Conservation (phyloP, 2,797 vertebrate species). For the Tenualosa thibaudeaui region DNA sequence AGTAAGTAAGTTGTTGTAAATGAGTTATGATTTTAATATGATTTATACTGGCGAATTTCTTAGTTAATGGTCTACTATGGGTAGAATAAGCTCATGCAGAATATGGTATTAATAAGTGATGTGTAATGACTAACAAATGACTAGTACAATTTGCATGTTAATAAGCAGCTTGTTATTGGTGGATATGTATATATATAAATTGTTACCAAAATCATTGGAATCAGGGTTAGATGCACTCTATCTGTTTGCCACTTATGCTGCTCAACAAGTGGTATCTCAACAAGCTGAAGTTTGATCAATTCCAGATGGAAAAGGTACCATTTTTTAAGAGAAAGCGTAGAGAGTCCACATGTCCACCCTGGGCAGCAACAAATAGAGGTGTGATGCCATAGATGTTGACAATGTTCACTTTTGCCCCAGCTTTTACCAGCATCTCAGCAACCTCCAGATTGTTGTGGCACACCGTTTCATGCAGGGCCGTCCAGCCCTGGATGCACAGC, state of each 20-base stretch:
- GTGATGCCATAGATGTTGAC: conserved; percentile 84
- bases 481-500: conserved; percentile 85
- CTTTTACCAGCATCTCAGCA: conserved; percentile 84
- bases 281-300: not conserved
- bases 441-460: conserved; percentile 82
- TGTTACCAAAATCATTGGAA: too few species aligned
- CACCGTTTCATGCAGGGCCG: conserved; percentile 87
- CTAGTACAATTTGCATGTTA: too few species aligned
- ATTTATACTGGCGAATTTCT: too few species aligned
- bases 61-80: too few species aligned
- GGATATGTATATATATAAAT: too few species aligned
- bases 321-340: conserved; percentile 85
- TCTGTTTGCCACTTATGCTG: not conserved
- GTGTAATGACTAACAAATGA: too few species aligned
- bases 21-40: too few species aligned
- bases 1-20: too few species aligned
- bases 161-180: too few species aligned
- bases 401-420: conserved; percentile 83
- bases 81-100: too few species aligned
- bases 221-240: not conserved
- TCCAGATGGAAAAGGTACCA: conserved; percentile 62
- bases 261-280: not conserved
- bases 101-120: too few species aligned
- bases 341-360: conserved; percentile 81
- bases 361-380: conserved; percentile 88